Percentiles rank a stretch among this genome's conserved stretches.
Conservation (phyloP, 2,113 vertebrate species). For the Saguinus imperator region DNA sequence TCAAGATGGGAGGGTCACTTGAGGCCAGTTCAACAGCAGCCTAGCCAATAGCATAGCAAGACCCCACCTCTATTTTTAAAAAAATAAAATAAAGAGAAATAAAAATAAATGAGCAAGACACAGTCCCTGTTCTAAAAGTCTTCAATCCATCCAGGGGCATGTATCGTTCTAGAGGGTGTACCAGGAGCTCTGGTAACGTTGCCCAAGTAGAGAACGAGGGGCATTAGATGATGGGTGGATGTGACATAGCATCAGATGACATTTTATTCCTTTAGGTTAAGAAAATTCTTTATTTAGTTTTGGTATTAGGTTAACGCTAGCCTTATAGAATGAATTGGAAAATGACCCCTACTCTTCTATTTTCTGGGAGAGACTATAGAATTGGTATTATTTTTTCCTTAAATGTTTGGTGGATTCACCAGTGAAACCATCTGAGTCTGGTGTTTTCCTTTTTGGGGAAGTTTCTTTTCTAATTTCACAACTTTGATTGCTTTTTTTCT, state of each 20-base stretch:
- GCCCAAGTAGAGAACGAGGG: not conserved
- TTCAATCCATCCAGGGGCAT: not conserved
- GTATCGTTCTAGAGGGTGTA: accelerated
- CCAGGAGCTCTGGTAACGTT: not conserved
- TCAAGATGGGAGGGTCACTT: too few relatives aligned
- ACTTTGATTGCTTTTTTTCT: not conserved
- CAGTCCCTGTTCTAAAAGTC: not conserved
- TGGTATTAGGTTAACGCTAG: not conserved
- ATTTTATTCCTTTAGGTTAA: not conserved
- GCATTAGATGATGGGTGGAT: not conserved
- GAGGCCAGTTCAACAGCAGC: too few relatives aligned
- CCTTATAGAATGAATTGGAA: not conserved
- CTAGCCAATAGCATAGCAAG: too few relatives aligned
- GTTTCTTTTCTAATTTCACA: not conserved
- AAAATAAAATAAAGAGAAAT: too few relatives aligned
- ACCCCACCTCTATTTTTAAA: too few relatives aligned
- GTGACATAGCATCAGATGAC: not conserved
- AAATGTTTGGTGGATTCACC: not conserved
- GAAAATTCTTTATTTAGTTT: not conserved
- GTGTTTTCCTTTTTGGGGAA: not conserved
- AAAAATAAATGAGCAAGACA: not conserved
- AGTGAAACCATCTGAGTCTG: not conserved
- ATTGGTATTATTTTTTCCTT: not conserved
- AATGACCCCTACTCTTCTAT: not conserved
- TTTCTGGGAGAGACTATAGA: not conserved